Conservation (phyloP, 2,888 invertebrate genomes). For the Axea sp. region DNA sequence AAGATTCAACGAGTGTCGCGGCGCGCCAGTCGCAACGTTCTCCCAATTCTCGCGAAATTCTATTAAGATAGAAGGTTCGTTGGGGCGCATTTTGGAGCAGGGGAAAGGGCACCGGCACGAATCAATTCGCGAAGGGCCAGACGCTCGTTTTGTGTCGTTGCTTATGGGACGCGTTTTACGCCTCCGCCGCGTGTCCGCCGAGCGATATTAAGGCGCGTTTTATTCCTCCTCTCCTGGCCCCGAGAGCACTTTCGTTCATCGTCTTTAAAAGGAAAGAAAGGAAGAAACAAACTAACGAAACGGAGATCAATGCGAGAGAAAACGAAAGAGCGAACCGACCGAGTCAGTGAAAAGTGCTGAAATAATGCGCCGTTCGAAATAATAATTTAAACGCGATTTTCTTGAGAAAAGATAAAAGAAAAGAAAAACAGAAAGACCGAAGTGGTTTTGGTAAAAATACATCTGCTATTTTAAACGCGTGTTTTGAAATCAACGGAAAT, state of each 20-base stretch:
- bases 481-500: too few species aligned
- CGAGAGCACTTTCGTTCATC: conserved; percentile 34
- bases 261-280: conserved; percentile 13
- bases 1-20: conserved; percentile 48
- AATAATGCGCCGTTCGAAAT: too few species aligned
- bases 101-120: conserved; percentile 17
- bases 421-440: too few species aligned
- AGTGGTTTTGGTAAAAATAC: too few species aligned
- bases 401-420: too few species aligned
- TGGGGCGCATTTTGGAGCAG: conserved; percentile 36
- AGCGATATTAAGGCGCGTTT: conserved; percentile 56
- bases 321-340: too few species aligned
- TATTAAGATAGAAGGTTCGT: conserved; percentile 53
- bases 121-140: conserved; percentile 63
- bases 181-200: conserved; percentile 56
- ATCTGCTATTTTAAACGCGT: too few species aligned
- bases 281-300: too few species aligned
- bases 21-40: conserved; percentile 20
- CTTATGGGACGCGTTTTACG: conserved; percentile 64
- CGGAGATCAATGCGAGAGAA: neutral
- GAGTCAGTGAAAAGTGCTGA: too few species aligned
- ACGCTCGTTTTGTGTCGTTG: conserved; percentile 64
- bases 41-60: conserved; percentile 50
- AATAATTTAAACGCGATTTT: too few species aligned
- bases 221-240: conserved; percentile 30